Evolutionary conservation across 2,113 vertebrate genomes (phyloP).

Genomic region (Thomomys bottae): DNA sequence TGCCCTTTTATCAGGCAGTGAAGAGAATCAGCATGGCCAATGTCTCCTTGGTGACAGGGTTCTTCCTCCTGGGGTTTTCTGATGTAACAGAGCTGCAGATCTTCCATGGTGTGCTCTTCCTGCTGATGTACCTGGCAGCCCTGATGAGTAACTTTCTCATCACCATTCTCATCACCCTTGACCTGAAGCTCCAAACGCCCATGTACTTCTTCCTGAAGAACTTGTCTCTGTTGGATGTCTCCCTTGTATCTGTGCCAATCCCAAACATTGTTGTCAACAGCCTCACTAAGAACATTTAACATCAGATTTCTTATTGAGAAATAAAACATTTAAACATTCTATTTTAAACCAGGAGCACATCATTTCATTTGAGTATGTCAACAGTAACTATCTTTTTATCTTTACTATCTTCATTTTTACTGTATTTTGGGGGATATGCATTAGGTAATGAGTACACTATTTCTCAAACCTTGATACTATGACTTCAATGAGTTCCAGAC

Average conservation of each 20-base stretch:
- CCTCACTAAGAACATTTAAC: too few species aligned
- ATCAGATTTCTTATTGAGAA: too few species aligned
- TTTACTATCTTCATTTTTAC: too few species aligned
- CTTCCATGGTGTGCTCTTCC: constrained; percentile 11
- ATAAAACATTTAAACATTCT: too few species aligned
- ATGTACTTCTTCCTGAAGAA: constrained; percentile 70
- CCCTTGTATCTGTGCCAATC: constrained; percentile 44
- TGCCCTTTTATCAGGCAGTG: background rate
- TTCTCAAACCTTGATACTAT: too few species aligned
- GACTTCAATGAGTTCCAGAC: too few species aligned
- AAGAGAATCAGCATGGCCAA: constrained; percentile 42
- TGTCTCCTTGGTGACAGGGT: constrained; percentile 4
- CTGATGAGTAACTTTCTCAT: constrained; percentile 55
- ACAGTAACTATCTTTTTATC: too few species aligned
- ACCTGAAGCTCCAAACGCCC: constrained; percentile 42
- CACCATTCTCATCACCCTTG: background rate
- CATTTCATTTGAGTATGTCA: too few species aligned
- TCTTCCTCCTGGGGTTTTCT: constrained; percentile 53
- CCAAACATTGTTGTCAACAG: constrained; percentile 57
- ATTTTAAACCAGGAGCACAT: too few species aligned
- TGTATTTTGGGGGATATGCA: too few species aligned
- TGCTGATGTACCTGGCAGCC: constrained; percentile 32
- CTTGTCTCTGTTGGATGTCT: constrained; percentile 55
- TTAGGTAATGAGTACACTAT: too few species aligned
- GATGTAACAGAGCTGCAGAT: background rate